Percentiles rank a stretch among this genome's conserved stretches.
These are phyloP conservation scores for Brachyptera putata DNA, from an alignment of 2,888 invertebrate genomes.

Conservation along the genomic window DNA sequence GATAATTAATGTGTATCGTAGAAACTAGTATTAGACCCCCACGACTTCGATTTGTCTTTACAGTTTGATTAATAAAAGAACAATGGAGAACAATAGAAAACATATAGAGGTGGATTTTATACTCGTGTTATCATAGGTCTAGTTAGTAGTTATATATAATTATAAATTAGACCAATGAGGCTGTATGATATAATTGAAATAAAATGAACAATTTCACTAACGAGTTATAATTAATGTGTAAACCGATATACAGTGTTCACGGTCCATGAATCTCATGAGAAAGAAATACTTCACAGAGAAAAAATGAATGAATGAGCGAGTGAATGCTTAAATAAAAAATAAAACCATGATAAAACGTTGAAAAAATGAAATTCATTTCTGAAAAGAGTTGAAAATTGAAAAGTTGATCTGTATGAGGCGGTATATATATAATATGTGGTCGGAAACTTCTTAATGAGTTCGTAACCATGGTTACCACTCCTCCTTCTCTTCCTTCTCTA, in stretches of 20 bases:
- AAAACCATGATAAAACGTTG: background rate
- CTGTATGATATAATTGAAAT: too few species aligned
- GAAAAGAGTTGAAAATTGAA: conserved; percentile 19
- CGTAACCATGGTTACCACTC: conserved; percentile 8
- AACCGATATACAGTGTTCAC: background rate
- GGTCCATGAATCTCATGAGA: background rate
- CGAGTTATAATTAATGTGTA: background rate
- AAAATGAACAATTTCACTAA: too few species aligned
- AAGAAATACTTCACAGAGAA: background rate
- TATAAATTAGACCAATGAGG: too few species aligned
- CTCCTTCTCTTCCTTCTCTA: background rate
- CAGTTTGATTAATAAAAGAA: too few species aligned
- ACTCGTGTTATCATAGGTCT: too few species aligned
- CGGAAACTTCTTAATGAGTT: conserved; percentile 25
- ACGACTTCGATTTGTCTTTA: too few species aligned
- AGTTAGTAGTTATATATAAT: too few species aligned
- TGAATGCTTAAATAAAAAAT: background rate
- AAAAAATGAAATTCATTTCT: background rate
- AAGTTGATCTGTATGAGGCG: conserved; percentile 10
- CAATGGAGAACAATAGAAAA: too few species aligned
- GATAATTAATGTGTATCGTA: too few species aligned
- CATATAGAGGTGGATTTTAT: too few species aligned
- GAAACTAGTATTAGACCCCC: too few species aligned
- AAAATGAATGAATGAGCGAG: background rate
- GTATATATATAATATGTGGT: too few species aligned